phyloP scores from a whole-genome alignment of 2,888 invertebrate genomes.

The Athalia rosae region DNA sequence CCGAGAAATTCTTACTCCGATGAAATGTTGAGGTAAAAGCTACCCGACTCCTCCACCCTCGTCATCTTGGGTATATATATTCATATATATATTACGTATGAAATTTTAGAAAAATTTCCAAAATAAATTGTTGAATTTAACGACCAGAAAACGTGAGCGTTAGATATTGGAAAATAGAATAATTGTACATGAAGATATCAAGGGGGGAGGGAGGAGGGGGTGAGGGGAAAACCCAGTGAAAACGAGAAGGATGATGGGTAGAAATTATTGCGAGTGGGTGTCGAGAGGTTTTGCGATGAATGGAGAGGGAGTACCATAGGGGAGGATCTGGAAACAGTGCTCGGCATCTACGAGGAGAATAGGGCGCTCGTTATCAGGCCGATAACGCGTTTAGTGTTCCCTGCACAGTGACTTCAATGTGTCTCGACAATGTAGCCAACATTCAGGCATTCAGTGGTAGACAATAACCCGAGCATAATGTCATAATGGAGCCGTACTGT shows the following conservation, averaged over 20 bases:
- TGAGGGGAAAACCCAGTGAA: too few relatives aligned
- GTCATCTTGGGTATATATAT: neutral
- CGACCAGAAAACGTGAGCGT: too few relatives aligned
- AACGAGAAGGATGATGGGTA: neutral
- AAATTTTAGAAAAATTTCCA: too few relatives aligned
- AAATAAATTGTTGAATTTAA: too few relatives aligned
- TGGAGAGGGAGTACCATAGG: conserved; percentile 43
- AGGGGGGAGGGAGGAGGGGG: neutral
- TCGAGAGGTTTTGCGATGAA: conserved; percentile 3
- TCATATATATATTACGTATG: neutral
- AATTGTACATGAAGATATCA: too few relatives aligned
- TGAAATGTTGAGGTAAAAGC: conserved; percentile 66
- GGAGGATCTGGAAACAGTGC: conserved; percentile 37
- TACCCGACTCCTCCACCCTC: neutral
- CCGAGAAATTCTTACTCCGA: conserved; percentile 66
- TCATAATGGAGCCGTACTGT: conserved; percentile 66
- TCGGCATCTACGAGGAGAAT: conserved; percentile 31
- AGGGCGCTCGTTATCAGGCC: conserved; percentile 60
- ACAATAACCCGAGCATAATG: conserved; percentile 72
- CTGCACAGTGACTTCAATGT: conserved; percentile 69
- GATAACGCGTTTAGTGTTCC: conserved; percentile 70
- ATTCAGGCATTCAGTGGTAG: conserved; percentile 70
- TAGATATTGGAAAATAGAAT: too few relatives aligned
- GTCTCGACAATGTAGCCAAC: conserved; percentile 71
- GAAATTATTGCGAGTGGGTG: neutral